Evolutionary conservation across 2,797 vertebrate genomes (phyloP).

Genomic region (Acipenser oxyrinchus): DNA sequence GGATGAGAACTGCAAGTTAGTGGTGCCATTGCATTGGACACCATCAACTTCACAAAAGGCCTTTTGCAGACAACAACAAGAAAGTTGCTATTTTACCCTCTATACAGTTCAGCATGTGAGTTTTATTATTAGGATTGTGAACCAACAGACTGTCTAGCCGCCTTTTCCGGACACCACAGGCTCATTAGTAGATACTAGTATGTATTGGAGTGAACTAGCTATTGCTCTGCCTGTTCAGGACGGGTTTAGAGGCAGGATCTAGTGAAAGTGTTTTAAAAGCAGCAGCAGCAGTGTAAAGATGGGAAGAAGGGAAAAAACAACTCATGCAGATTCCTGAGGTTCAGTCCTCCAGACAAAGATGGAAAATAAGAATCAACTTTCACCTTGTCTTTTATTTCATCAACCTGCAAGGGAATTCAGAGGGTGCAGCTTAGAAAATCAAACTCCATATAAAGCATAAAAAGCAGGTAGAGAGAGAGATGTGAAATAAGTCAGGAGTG

Average conservation of each 20-base stretch:
- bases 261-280: constrained; percentile 73
- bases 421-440: constrained; percentile 56
- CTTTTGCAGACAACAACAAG: no score
- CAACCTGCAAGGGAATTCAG: constrained; percentile 93
- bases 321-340: constrained; percentile 87
- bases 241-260: constrained; percentile 71
- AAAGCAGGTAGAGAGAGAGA: constrained; percentile 47
- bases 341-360: constrained; percentile 92
- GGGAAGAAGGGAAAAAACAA: constrained; percentile 54
- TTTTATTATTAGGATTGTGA: constrained; percentile 44
- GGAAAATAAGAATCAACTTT: constrained; percentile 93
- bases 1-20: no score
- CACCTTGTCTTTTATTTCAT: constrained; percentile 93
- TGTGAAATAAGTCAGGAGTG: constrained; percentile 34
- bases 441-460: constrained; percentile 19
- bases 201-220: constrained; percentile 55
- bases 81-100: no score
- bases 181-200: constrained; percentile 58
- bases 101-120: no score
- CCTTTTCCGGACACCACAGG: constrained; percentile 49
- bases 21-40: no score
- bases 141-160: constrained; percentile 61
- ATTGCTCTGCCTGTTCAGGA: constrained; percentile 60
- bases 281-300: constrained; percentile 67
- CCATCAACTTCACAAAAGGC: no score